Percentiles rank a stretch among this genome's conserved stretches.
phyloP scores from a whole-genome alignment of 2,888 invertebrate species.

The Pollenia amentaria region DNA sequence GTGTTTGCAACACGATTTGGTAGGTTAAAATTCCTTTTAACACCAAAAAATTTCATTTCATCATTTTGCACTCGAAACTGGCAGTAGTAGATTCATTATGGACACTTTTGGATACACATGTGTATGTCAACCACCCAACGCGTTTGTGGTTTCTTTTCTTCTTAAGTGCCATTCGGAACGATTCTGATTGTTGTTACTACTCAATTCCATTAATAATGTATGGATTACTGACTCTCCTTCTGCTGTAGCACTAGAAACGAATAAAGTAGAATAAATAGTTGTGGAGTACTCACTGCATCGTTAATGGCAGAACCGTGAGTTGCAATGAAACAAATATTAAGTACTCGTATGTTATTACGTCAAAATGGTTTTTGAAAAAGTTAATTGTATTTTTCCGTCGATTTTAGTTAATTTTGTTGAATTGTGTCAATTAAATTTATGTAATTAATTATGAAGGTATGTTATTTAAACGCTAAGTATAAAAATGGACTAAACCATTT shows the following conservation, averaged over 20 bases:
- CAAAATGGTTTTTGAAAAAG: neutral
- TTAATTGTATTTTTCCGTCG: neutral
- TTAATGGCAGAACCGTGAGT: conserved; percentile 39
- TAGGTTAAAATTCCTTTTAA: conserved; percentile 43
- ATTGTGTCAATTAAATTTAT: no score
- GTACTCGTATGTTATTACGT: neutral
- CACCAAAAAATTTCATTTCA: conserved; percentile 28
- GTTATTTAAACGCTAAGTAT: no score
- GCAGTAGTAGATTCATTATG: conserved; percentile 36
- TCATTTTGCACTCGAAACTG: conserved; percentile 12
- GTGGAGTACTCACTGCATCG: conserved; percentile 24
- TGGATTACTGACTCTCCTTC: conserved; percentile 11
- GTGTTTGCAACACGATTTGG: neutral
- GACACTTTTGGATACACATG: neutral
- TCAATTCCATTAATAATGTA: conserved; percentile 46
- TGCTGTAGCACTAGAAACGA: neutral
- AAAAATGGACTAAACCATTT: no score
- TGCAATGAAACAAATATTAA: conserved; percentile 23
- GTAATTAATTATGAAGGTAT: no score
- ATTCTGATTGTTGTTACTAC: conserved; percentile 46
- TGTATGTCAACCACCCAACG: conserved; percentile 69
- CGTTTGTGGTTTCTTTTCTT: conserved; percentile 44
- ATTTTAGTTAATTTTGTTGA: no score
- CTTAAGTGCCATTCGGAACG: conserved; percentile 25
- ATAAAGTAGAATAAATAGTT: conserved; percentile 37